These are phyloP conservation scores for Rotaria sp. DNA, from an alignment of 2,888 invertebrate species.

Conservation along the genomic window DNA sequence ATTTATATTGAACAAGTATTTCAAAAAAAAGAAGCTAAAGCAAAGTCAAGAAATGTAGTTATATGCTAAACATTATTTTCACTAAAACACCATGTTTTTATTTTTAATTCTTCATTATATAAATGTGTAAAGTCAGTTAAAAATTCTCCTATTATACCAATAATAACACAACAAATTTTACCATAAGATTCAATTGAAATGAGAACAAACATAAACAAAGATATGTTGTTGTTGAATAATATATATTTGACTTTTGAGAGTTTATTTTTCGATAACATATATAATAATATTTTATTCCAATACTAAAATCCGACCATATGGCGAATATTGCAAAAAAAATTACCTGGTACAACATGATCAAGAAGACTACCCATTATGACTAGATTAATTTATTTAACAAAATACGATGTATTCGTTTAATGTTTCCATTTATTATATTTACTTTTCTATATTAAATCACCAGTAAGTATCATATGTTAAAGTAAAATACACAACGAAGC, in stretches of 20 bases:
- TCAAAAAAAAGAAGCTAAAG: neutral
- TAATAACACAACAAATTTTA: conserved; percentile 40
- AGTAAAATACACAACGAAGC: too few relatives aligned
- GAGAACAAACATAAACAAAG: conserved; percentile 45
- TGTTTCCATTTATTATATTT: too few relatives aligned
- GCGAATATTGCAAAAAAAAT: conserved; percentile 52
- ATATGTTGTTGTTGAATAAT: conserved; percentile 45
- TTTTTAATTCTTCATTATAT: conserved; percentile 41
- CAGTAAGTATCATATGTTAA: too few relatives aligned
- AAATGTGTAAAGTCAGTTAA: conserved; percentile 52
- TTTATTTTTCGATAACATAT: conserved; percentile 40
- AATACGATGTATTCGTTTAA: neutral
- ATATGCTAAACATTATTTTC: conserved; percentile 24
- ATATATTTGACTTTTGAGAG: conserved; percentile 31
- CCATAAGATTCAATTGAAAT: conserved; percentile 41
- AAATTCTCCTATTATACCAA: conserved; percentile 53
- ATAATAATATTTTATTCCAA: conserved; percentile 46
- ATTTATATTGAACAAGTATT: neutral
- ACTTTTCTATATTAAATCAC: too few relatives aligned
- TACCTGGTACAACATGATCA: conserved; percentile 45
- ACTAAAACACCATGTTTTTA: neutral
- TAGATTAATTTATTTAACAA: neutral
- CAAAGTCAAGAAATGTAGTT: conserved; percentile 13
- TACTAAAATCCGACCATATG: conserved; percentile 49
- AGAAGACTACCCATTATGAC: conserved; percentile 34